Conservation (phyloP, 2,797 vertebrate species). For the Acanthurus lineatus region DNA sequence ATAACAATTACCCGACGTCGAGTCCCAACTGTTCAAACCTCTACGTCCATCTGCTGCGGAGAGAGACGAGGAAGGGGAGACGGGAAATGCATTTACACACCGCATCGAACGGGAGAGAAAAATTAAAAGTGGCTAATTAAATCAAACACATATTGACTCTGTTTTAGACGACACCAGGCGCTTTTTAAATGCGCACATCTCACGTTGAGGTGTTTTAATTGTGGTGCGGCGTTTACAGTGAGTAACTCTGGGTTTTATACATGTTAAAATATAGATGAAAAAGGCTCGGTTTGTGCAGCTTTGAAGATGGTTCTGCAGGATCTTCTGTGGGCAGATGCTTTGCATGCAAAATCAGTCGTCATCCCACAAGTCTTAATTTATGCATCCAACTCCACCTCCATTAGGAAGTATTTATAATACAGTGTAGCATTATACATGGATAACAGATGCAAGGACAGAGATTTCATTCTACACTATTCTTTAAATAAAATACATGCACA, state of each 20-base stretch:
- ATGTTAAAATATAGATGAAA: constrained; percentile 59
- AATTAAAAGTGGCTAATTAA: constrained; percentile 5
- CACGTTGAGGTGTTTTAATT: constrained; percentile 27
- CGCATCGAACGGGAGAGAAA: constrained; percentile 14
- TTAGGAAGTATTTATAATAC: constrained; percentile 30
- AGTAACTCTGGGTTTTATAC: constrained; percentile 10
- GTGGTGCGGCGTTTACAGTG: constrained; percentile 38
- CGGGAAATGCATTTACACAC: constrained; percentile 28
- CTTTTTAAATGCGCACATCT: background rate
- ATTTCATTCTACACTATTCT: background rate
- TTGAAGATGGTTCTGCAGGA: constrained; percentile 59
- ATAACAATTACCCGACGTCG: constrained; percentile 69
- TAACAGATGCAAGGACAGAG: constrained; percentile 34
- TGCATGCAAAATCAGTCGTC: constrained; percentile 55
- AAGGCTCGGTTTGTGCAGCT: constrained; percentile 36
- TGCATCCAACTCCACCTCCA: constrained; percentile 52
- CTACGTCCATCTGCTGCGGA: constrained; percentile 69
- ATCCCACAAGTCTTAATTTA: constrained; percentile 58
- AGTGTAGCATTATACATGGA: constrained; percentile 1
- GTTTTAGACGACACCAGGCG: background rate
- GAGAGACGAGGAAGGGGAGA: constrained; percentile 13
- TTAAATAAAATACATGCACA: background rate
- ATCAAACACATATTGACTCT: constrained; percentile 13
- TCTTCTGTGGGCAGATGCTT: constrained; percentile 53
- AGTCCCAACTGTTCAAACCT: constrained; percentile 72